Percentiles rank a stretch among this genome's conserved stretches.
Evolutionary conservation across 2,797 vertebrate genomes (phyloP).

Genomic region (Nannoperca obscura): DNA sequence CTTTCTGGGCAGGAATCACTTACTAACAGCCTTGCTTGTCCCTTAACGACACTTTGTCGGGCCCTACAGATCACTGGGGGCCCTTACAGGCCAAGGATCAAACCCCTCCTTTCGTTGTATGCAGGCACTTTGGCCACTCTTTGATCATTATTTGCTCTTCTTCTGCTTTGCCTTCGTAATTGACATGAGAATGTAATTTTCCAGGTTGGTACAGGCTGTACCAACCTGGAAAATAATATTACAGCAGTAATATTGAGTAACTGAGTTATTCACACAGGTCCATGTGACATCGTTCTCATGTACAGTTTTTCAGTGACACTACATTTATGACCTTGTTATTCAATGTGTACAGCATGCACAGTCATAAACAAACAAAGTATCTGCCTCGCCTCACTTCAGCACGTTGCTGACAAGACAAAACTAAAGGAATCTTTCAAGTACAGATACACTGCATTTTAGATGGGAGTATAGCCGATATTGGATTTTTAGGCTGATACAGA

Average conservation of each 20-base stretch:
- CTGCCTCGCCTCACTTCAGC: not conserved
- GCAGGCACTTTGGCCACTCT: not conserved
- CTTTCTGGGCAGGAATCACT: slow-evolving; percentile 48
- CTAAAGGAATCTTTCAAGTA: not conserved
- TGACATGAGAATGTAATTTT: slow-evolving; percentile 1
- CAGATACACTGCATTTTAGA: not conserved
- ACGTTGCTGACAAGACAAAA: not conserved
- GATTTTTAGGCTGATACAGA: not conserved
- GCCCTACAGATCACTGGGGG: slow-evolving; percentile 33
- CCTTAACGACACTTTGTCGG: slow-evolving; percentile 37
- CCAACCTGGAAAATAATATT: too few relatives aligned
- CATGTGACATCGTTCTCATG: not conserved
- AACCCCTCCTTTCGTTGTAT: not conserved
- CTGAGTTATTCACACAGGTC: not conserved
- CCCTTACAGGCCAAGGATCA: slow-evolving; percentile 47
- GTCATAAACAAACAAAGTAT: slow-evolving; percentile 8
- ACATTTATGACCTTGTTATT: slow-evolving; percentile 22
- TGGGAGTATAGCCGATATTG: not conserved
- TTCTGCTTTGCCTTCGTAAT: not conserved
- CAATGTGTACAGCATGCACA: slow-evolving; percentile 15
- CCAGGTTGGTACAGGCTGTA: not conserved
- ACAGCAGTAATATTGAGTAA: not conserved
- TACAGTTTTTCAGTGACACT: slow-evolving; percentile 32
- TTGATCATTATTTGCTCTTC: slow-evolving; percentile 11
- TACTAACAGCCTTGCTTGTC: slow-evolving; percentile 50